Percentiles rank a stretch among this genome's conserved stretches.
phyloP scores from a whole-genome alignment of 2,113 vertebrate genomes.

The Nothocercus nigrocapillus region DNA sequence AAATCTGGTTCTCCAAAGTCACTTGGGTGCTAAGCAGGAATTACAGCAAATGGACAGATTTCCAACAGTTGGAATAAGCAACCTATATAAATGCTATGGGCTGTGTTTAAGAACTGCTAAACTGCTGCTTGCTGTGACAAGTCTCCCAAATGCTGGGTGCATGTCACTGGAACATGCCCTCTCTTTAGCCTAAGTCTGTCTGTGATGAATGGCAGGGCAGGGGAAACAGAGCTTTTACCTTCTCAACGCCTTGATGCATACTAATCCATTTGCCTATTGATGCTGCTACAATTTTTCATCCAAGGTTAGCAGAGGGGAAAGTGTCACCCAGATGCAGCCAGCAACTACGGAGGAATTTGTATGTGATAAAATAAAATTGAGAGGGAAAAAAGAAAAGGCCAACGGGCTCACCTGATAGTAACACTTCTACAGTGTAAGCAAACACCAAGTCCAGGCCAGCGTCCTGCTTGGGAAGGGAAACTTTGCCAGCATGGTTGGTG shows the following conservation, averaged over 20 bases:
- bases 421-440: constrained; percentile 29
- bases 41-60: neutral
- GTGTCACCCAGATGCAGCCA: constrained; percentile 66
- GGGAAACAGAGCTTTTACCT: constrained; percentile 60
- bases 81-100: neutral
- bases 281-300: constrained; percentile 67
- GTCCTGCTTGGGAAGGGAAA: constrained; percentile 46
- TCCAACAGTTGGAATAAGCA: constrained; percentile 7
- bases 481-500: neutral
- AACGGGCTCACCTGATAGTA: neutral
- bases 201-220: constrained; percentile 56
- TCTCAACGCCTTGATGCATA: constrained; percentile 59
- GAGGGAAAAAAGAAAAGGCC: constrained; percentile 3
- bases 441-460: constrained; percentile 37
- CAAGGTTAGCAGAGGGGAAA: constrained; percentile 61
- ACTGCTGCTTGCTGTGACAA: neutral
- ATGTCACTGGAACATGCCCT: constrained; percentile 60
- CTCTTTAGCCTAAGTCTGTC: constrained; percentile 50
- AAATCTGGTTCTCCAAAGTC: neutral
- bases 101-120: constrained; percentile 31
- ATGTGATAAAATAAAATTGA: constrained; percentile 53
- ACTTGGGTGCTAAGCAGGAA: neutral
- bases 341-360: neutral
- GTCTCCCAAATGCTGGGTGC: constrained; percentile 28
- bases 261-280: constrained; percentile 59